phyloP scores from a whole-genome alignment of 2,888 invertebrate species.

The Phortica magna region DNA sequence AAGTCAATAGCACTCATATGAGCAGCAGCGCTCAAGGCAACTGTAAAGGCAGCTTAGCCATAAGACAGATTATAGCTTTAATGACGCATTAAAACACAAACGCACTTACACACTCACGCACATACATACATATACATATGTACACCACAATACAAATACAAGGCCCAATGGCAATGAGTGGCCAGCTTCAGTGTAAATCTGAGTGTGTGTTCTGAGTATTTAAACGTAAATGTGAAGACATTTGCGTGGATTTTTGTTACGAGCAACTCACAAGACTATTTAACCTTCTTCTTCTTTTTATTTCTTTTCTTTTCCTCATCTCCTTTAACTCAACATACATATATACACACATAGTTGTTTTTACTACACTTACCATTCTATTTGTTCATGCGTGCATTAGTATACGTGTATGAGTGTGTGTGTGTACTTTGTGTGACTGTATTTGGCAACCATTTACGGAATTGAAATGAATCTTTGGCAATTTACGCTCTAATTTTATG shows the following conservation, averaged over 20 bases:
- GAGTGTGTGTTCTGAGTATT: not conserved
- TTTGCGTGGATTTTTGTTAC: not conserved
- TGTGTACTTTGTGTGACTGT: not conserved
- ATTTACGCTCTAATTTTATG: conserved; percentile 12
- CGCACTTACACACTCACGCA: not conserved
- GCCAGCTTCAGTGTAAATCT: not conserved
- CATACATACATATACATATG: too few relatives aligned
- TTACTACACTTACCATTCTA: not conserved
- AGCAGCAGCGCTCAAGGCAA: not conserved
- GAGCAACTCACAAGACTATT: not conserved
- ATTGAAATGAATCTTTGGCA: conserved; percentile 8
- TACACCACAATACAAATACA: not conserved
- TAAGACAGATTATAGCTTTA: conserved; percentile 19
- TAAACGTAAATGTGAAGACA: conserved; percentile 2
- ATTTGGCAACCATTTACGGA: not conserved
- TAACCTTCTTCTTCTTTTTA: not conserved
- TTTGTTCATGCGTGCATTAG: not conserved
- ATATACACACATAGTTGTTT: not conserved
- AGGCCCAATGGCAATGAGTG: not conserved
- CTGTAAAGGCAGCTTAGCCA: not conserved
- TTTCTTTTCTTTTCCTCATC: not conserved
- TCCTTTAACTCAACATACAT: too few relatives aligned
- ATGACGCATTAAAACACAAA: conserved; percentile 2
- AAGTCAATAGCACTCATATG: not conserved
- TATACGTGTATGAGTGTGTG: not conserved